Base-by-base conservation (phyloP, 2,888 invertebrate genomes). In the Atrina japonica region DNA sequence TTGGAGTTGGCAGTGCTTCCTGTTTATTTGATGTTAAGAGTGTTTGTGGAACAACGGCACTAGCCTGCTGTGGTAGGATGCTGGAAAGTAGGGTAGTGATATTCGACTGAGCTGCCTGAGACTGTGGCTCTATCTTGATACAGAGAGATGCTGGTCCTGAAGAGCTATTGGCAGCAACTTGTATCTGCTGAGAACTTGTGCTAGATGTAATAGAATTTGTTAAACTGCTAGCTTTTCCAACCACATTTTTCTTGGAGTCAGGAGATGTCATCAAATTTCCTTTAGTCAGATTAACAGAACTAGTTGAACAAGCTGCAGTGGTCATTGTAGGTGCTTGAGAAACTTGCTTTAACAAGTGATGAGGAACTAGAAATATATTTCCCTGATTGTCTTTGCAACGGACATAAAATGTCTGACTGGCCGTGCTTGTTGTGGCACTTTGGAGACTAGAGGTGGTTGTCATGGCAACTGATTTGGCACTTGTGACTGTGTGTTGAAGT, bases 301-400 rank as follows among this genome's bases (percentile, higher is more conserved):
- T 49, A 9, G 18, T 16, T 18, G 50, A 3, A 23, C 21, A 23
- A 14, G 52, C 5, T 23, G 49, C 41, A 47, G 47, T 35, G 5
- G 35, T 11, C 35, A 35, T 35, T 23, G 29, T 11, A 1, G 66
- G 35, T 16, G 58, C 50, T 6, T 53, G 30, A 18, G 66, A 27
- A 16, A 72, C 58, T 29, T 63, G 66, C 50, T 72, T 70, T 49
- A 75, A 61, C n/a, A 84, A 55, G 47, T 83, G 83, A 35, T 85
- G 85, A 40, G 86, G 86, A 55, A 87, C 78, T 14, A 86, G 81
- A 68, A 81, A 82, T 1, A 85, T 78, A 64, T 85, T 84, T 2
- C 86, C 87, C 29, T 82, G 78, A 53, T 78, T 81, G 61, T 86
- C 86, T 27, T 77, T 76, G 60, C 86, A 86, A 27, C 71, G 35